Evolutionary conservation across 1,140 invertebrate genomes (phyloP).

Genomic region (Nasonia giraulti): DNA sequence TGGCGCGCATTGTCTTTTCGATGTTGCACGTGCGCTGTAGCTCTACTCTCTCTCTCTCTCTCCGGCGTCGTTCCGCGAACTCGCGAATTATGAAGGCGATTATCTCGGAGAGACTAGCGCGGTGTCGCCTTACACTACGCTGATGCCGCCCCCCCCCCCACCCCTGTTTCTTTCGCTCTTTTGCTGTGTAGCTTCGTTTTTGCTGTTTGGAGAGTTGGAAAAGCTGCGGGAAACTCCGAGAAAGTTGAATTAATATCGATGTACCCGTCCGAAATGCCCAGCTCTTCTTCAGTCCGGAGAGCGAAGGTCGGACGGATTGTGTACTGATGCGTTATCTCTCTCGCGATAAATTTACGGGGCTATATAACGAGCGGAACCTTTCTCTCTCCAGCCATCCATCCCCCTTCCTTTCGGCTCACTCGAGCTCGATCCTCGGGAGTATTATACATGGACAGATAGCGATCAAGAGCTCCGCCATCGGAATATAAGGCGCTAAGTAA

Average conservation of each 20-base stretch:
- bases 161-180: neutral
- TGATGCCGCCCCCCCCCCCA: slow-evolving; percentile 8
- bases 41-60: neutral
- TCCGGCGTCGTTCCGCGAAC: slow-evolving; percentile 63
- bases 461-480: slow-evolving; percentile 64
- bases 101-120: slow-evolving; percentile 66
- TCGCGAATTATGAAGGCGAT: slow-evolving; percentile 71
- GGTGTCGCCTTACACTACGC: slow-evolving; percentile 69
- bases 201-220: neutral
- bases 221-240: no score
- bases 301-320: slow-evolving; percentile 26
- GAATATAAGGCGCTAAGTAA: slow-evolving; percentile 71
- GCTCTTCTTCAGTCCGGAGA: neutral
- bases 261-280: slow-evolving; percentile 31
- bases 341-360: slow-evolving; percentile 69
- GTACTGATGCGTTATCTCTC: slow-evolving; percentile 51
- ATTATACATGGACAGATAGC: slow-evolving; percentile 57
- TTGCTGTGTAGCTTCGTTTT: neutral
- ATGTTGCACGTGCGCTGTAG: no score
- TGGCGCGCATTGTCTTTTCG: neutral
- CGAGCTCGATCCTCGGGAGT: neutral
- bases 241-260: neutral
- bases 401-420: slow-evolving; percentile 48
- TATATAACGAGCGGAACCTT: slow-evolving; percentile 59
- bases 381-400: slow-evolving; percentile 45